Evolutionary conservation across 1,140 invertebrate species (phyloP).

Genomic region (Heterodera carotae): DNA sequence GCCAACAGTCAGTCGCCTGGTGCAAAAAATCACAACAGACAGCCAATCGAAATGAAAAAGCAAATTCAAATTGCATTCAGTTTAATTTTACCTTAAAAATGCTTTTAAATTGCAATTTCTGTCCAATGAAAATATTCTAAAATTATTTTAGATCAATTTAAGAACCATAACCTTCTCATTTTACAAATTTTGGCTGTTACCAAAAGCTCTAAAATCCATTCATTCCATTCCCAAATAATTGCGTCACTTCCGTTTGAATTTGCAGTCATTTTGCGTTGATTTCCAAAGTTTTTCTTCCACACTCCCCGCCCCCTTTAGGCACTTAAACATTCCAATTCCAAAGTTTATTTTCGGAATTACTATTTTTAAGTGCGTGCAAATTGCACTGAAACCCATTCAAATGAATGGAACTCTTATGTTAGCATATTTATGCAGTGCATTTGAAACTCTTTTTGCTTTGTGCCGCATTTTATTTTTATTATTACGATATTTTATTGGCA

Average conservation of each 20-base stretch:
- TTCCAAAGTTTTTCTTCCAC: background rate
- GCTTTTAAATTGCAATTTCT: background rate
- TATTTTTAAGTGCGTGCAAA: background rate
- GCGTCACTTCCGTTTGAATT: background rate
- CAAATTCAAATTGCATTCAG: background rate
- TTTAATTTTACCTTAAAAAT: background rate
- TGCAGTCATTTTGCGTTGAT: background rate
- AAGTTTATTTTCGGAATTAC: background rate
- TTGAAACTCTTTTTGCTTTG: no score
- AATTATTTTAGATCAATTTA: background rate
- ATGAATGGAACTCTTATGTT: no score
- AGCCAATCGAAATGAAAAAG: background rate
- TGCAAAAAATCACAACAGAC: background rate
- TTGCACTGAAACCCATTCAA: no score
- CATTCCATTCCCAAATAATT: no score
- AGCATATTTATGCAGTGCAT: no score
- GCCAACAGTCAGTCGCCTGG: background rate
- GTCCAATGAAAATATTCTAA: background rate
- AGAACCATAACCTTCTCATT: no score
- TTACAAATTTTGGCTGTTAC: no score
- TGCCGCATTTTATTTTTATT: no score
- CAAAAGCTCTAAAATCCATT: no score
- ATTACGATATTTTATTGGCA: no score
- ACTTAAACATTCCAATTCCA: background rate
- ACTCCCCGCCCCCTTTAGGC: background rate